Evolutionary conservation across 2,888 invertebrate genomes (phyloP), one percentile per base, ranked within the genome.

Genomic region (Formica aserva): DNA sequence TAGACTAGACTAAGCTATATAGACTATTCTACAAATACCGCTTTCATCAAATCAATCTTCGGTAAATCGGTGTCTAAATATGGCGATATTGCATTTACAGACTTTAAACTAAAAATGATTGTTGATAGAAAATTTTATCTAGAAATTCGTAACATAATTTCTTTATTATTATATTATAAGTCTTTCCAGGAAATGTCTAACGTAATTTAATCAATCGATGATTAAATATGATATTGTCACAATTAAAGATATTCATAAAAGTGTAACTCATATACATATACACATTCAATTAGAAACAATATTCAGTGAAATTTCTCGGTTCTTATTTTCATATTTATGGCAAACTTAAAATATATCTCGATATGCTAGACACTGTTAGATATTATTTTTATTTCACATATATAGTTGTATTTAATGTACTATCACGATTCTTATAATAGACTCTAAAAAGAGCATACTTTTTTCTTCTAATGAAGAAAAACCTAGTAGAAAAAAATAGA

Each of bases 31-130:
- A 6, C 35, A 38, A 55, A 22, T 13, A 60, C 13, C 13, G 35
- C 69, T 78, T 78, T 78, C 69, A 69, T 69, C 26, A 26, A 78
- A 78, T 69, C 78, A 78, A 60, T 78, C 26, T 13, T 6, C 11
- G 8, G 6, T 13, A 52, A 52, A 55, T 52, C 26, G 1, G 11
- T 41, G n/a, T 69, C 26, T 77, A 77, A 57, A 41, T 38, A 55
- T 18, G 2, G 9, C 0, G 22, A 60, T 41, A 22, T 67, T n/a
- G 41, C 3, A 45, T 45, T 67, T 18, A 18, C 15, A 29, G 38
- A 41, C 11, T 65, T 63, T 18, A 26, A 15, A 66, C 11, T 4
- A 29, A 22, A 15, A 71, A 71, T 1, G 8, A 57, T 26, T 18
- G 9, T 22, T 41, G 57, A 67, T 29, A 11, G 3, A 41, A 67